Conservation (phyloP, 2,888 invertebrate species). For the Agriotes lineatus region DNA sequence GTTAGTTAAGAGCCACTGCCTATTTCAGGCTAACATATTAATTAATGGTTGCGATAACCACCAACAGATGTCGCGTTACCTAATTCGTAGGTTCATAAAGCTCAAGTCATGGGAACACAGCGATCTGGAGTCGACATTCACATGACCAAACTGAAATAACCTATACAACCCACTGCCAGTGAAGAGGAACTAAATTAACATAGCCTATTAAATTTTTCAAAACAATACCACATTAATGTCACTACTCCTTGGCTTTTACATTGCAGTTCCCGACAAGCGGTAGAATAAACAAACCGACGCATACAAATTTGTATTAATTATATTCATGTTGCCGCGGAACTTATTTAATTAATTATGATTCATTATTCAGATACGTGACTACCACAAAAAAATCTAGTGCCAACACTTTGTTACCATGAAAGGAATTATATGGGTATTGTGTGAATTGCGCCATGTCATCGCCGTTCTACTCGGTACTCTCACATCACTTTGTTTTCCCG, state of each 20-base stretch:
- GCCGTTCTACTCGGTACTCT: background rate
- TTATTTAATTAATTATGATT: constrained; percentile 41
- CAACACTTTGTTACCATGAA: background rate
- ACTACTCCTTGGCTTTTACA: constrained; percentile 22
- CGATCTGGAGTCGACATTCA: constrained; percentile 26
- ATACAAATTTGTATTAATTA: constrained; percentile 43
- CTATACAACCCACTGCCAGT: constrained; percentile 15
- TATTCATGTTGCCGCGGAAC: constrained; percentile 18
- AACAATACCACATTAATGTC: constrained; percentile 42
- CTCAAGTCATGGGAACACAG: background rate
- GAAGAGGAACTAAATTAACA: constrained; percentile 38
- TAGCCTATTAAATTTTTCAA: constrained; percentile 39
- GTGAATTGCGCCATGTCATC: background rate
- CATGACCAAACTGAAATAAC: constrained; percentile 34
- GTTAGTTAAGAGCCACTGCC: no score
- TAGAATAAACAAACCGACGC: constrained; percentile 30
- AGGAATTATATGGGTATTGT: background rate
- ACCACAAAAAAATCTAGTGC: constrained; percentile 5
- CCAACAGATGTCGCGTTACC: constrained; percentile 1
- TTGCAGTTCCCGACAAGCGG: constrained; percentile 32
- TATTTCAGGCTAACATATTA: background rate
- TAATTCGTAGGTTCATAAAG: background rate
- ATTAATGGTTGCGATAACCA: background rate
- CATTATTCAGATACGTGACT: constrained; percentile 28
- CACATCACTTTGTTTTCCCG: background rate